Evolutionary conservation across 2,113 vertebrate species (phyloP).

Genomic region (Marcusenius ussheri): DNA sequence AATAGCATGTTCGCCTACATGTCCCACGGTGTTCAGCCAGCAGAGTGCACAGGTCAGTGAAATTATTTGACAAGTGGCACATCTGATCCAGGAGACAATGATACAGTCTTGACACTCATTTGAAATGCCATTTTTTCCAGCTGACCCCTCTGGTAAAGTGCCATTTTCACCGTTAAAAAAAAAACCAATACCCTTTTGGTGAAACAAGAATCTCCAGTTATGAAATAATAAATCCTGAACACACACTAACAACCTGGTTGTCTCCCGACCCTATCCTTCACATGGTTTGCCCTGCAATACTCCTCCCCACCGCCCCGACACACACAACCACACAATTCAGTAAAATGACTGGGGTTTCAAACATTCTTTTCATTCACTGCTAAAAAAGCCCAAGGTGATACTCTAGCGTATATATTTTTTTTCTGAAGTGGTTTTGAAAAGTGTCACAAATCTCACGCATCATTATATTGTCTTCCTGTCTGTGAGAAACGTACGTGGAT

Average conservation of each 20-base stretch:
- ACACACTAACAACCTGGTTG: neutral
- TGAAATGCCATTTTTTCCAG: slow-evolving; percentile 56
- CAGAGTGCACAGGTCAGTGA: slow-evolving; percentile 52
- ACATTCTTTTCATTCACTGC: neutral
- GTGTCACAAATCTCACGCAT: neutral
- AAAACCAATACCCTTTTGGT: slow-evolving; percentile 35
- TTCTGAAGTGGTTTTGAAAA: neutral
- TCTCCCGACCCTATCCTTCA: neutral
- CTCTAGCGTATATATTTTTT: neutral
- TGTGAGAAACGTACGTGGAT: neutral
- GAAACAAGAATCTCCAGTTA: slow-evolving; percentile 44
- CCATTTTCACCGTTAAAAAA: slow-evolving; percentile 41
- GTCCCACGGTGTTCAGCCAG: slow-evolving; percentile 53
- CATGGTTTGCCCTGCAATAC: neutral
- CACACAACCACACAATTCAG: neutral
- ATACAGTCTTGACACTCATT: slow-evolving; percentile 53
- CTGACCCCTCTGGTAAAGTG: slow-evolving; percentile 43
- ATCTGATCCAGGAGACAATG: slow-evolving; percentile 50
- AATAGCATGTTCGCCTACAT: slow-evolving; percentile 48
- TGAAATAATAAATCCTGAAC: slow-evolving; percentile 34
- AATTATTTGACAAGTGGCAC: slow-evolving; percentile 64
- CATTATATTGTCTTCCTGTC: neutral
- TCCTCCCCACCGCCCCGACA: neutral
- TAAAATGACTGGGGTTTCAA: neutral
- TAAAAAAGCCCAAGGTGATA: neutral